phyloP scores from a whole-genome alignment of 2,113 vertebrate genomes.

The Erpornis zantholeuca region DNA sequence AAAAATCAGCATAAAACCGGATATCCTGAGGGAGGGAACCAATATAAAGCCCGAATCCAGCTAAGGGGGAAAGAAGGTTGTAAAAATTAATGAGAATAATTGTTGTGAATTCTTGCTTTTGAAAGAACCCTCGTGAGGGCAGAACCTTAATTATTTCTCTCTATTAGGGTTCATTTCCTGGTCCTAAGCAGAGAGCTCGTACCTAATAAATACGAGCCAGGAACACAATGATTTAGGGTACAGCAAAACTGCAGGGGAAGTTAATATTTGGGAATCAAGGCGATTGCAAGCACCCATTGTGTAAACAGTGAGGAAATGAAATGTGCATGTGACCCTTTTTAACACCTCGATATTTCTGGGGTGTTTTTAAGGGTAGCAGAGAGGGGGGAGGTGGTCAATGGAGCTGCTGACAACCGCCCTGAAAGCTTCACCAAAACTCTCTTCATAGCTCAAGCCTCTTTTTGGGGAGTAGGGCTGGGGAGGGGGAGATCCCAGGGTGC shows the following conservation, averaged over 20 bases:
- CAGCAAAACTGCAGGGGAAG: constrained; percentile 58
- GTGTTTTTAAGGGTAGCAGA: background rate
- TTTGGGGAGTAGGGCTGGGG: background rate
- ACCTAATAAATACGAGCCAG: constrained; percentile 73
- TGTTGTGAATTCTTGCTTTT: constrained; percentile 75
- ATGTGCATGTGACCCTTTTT: constrained; percentile 61
- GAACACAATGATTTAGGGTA: constrained; percentile 68
- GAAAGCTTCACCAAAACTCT: constrained; percentile 52
- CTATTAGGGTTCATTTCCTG: constrained; percentile 80
- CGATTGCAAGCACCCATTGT: constrained; percentile 68
- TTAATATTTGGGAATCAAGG: constrained; percentile 52
- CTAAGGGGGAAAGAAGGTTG: constrained; percentile 65
- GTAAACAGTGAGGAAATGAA: constrained; percentile 60
- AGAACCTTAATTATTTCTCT: constrained; percentile 81
- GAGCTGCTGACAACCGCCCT: constrained; percentile 58
- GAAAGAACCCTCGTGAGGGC: constrained; percentile 57
- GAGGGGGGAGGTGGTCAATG: background rate
- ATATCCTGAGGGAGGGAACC: constrained; percentile 44
- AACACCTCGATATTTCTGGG: constrained; percentile 74
- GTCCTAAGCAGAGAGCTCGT: constrained; percentile 67
- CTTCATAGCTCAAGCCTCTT: background rate
- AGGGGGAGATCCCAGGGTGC: constrained; percentile 39
- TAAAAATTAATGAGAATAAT: constrained; percentile 84
- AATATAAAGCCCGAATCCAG: constrained; percentile 61
- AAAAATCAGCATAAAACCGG: constrained; percentile 28